phyloP scores from a whole-genome alignment of 2,888 invertebrate species.

The Lagria hirta region DNA sequence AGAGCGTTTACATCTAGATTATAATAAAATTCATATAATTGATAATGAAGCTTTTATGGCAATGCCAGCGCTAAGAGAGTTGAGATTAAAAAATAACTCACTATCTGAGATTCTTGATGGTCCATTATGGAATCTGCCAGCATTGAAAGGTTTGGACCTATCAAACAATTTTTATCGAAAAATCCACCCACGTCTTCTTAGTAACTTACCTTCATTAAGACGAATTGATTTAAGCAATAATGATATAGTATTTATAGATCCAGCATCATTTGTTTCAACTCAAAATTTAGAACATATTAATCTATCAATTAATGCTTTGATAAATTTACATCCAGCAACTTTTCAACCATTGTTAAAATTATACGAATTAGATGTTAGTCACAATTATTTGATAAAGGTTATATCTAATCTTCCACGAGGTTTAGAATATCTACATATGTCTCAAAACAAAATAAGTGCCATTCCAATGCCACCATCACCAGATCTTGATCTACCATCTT shows the following conservation, averaged over 20 bases:
- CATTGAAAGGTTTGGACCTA: conserved; percentile 80
- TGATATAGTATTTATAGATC: conserved; percentile 68
- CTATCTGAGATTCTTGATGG: conserved; percentile 70
- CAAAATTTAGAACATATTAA: conserved; percentile 77
- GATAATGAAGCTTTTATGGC: conserved; percentile 79
- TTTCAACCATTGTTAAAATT: conserved; percentile 73
- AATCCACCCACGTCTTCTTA: conserved; percentile 70
- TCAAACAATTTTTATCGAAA: conserved; percentile 73
- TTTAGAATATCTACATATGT: conserved; percentile 72
- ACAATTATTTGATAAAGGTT: conserved; percentile 72
- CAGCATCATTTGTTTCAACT: conserved; percentile 71
- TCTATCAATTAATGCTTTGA: conserved; percentile 73
- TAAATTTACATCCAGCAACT: conserved; percentile 72
- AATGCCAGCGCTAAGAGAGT: conserved; percentile 80
- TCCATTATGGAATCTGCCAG: conserved; percentile 83
- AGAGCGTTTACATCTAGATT: conserved; percentile 78
- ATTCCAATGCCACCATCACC: conserved; percentile 68
- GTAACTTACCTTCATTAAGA: conserved; percentile 73
- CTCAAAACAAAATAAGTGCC: conserved; percentile 69
- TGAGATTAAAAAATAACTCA: conserved; percentile 82
- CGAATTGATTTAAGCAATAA: conserved; percentile 78
- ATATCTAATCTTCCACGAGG: conserved; percentile 77
- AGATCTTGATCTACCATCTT: conserved; percentile 69
- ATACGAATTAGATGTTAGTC: conserved; percentile 76
- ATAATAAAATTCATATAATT: conserved; percentile 73